phyloP scores from a whole-genome alignment of 2,797 vertebrate genomes.

The Eospalax fontanierii region DNA sequence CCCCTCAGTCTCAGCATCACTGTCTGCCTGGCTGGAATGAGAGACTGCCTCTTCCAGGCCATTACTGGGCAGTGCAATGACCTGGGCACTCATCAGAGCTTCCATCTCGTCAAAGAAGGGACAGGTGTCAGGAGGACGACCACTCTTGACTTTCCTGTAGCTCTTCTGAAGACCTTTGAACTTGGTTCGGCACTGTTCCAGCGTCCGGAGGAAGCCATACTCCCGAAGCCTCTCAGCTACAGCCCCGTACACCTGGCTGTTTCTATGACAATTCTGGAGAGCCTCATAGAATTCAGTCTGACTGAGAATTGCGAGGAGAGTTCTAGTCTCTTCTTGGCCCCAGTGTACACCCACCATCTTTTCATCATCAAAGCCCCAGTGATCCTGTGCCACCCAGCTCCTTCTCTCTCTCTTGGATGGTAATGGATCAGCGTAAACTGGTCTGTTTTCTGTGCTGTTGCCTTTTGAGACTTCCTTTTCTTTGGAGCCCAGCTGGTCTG shows the following conservation, averaged over 20 bases:
- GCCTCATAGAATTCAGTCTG: constrained; percentile 83
- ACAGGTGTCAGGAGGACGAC: constrained; percentile 77
- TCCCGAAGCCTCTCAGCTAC: constrained; percentile 79
- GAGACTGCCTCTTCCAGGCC: constrained; percentile 49
- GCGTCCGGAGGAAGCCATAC: constrained; percentile 79
- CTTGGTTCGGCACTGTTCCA: constrained; percentile 84
- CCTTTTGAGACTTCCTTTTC: constrained; percentile 76
- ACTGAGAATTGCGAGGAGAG: constrained; percentile 83
- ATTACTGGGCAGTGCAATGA: constrained; percentile 76
- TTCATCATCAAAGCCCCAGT: constrained; percentile 80
- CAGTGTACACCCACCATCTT: constrained; percentile 83
- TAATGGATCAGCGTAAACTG: constrained; percentile 64
- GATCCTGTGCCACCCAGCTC: constrained; percentile 75
- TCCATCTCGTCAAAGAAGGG: constrained; percentile 85
- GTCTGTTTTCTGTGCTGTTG: constrained; percentile 64
- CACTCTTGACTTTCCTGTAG: constrained; percentile 83
- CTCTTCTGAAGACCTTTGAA: constrained; percentile 86
- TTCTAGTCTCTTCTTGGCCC: constrained; percentile 84
- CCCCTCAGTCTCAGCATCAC: constrained; percentile 60
- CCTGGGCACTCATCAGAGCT: constrained; percentile 81
- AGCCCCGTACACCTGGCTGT: constrained; percentile 83
- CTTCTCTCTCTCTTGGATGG: constrained; percentile 74
- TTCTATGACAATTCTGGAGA: constrained; percentile 82
- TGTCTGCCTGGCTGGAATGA: constrained; percentile 55
- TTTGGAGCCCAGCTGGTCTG: constrained; percentile 71